Percentiles rank a stretch among this genome's conserved stretches.
phyloP scores from a whole-genome alignment of 2,113 vertebrate genomes.

The Alethe castanea region DNA sequence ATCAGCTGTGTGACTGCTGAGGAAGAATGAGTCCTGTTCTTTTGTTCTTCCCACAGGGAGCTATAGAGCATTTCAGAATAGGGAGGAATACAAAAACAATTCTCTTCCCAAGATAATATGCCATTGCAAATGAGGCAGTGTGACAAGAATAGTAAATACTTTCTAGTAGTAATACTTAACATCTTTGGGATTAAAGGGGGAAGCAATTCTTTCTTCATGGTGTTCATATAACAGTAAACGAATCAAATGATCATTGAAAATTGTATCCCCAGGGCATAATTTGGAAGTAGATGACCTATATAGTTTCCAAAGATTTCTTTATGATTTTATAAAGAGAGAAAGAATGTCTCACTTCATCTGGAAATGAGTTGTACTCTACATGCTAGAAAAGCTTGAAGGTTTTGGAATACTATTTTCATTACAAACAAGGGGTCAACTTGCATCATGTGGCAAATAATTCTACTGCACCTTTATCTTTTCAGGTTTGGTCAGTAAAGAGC shows the following conservation, averaged over 20 bases:
- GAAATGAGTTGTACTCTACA: not conserved
- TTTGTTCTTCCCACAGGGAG: not conserved
- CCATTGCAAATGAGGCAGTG: not conserved
- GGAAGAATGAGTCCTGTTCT: not conserved
- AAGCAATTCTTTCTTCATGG: not conserved
- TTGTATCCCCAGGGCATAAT: not conserved
- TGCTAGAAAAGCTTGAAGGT: not conserved
- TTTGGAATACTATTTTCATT: not conserved
- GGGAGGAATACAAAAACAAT: not conserved
- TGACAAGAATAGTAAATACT: conserved; percentile 24
- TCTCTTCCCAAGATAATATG: not conserved
- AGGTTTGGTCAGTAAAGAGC: not conserved
- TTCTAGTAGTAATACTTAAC: not conserved
- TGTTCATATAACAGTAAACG: not conserved
- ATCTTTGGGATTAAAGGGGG: not conserved
- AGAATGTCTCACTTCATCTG: not conserved
- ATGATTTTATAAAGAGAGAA: not conserved
- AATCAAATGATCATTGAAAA: not conserved
- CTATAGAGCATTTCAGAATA: not conserved
- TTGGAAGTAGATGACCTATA: not conserved
- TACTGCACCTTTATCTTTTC: not conserved
- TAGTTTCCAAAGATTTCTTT: not conserved
- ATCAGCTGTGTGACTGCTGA: not conserved
- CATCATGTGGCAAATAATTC: not conserved
- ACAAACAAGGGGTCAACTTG: not conserved